Base-by-base conservation (phyloP, 2,113 vertebrate genomes). In the Canis aureus region DNA sequence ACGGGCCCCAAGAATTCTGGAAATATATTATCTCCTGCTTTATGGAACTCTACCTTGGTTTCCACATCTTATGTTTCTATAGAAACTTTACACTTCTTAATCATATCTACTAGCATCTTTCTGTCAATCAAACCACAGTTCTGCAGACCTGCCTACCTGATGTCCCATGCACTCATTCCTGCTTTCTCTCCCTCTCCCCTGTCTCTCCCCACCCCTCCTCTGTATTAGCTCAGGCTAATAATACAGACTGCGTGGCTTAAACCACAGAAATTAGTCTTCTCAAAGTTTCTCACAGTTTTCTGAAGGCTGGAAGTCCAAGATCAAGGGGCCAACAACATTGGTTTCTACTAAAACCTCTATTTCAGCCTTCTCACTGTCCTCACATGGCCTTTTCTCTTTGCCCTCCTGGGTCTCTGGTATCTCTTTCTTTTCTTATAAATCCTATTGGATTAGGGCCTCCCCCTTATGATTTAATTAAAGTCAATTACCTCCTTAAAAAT, bases 401-500 rank as follows among this genome's bases (percentile, higher is more conserved):
- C 59, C 27, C 32, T 2, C 23, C 8, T 1, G 20, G 27, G 64
- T 67, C 51, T 95, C 67, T 57, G 27, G 60, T 23, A 3, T 84
- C 67, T 84, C 20, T 60, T 49, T 49, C 20, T 51, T 49, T 13
- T 74, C 66, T 85, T 49, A 8, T 22, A 69, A 84, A 17, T 67
- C 29, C 22, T 29, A 67, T 59, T 29, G 17, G 20, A 66, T 78
- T 49, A 85, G 16, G 55, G 62, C n/a, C 35, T 23, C n/a, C 66
- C 4, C 10, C 12, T 22, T 59, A 51, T 57, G 27, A 27, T 11
- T 25, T 69, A 59, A 51, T 85, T 59, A 91, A 83, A 43, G 27
- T 64, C 84, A n/a, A 57, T 67, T 22, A 57, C 15, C 35, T 35
- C 59, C 79, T 91, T 91, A 27, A 84, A 91, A 95, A 83, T 87